Evolutionary conservation across 2,113 vertebrate genomes (phyloP).

Genomic region (Saccopteryx bilineata): DNA sequence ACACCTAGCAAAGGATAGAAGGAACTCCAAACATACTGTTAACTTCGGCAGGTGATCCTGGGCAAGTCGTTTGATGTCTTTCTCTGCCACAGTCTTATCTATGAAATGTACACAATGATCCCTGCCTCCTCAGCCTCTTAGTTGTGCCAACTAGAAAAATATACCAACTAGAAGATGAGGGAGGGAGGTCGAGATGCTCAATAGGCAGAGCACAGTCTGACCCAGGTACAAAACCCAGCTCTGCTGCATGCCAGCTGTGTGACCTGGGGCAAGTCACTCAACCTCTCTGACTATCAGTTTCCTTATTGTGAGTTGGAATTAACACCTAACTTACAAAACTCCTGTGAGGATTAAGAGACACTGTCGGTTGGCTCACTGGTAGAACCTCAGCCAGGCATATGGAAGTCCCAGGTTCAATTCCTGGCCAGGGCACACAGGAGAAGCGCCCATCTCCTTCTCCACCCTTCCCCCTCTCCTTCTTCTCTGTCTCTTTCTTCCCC

Average conservation of each 20-base stretch:
- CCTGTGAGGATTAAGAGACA: background rate
- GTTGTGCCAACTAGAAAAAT: no score
- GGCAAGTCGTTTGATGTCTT: background rate
- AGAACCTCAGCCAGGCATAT: no score
- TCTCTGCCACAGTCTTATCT: background rate
- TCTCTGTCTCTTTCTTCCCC: no score
- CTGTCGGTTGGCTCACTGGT: background rate
- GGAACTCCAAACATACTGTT: background rate
- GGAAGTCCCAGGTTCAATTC: no score
- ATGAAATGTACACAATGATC: background rate
- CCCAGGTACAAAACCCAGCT: background rate
- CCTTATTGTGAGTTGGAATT: background rate
- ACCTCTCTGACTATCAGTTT: background rate
- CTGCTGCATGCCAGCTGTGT: background rate
- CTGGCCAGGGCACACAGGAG: no score
- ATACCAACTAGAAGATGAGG: background rate
- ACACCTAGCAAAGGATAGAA: background rate
- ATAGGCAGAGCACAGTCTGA: background rate
- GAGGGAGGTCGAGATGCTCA: background rate
- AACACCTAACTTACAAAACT: background rate
- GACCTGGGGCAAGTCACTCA: background rate
- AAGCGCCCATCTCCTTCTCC: no score
- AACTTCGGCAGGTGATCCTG: accelerated
- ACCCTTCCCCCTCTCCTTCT: no score
- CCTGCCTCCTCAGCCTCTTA: background rate